Evolutionary conservation across 2,888 invertebrate species (phyloP).

Genomic region (Machimus rusticus): DNA sequence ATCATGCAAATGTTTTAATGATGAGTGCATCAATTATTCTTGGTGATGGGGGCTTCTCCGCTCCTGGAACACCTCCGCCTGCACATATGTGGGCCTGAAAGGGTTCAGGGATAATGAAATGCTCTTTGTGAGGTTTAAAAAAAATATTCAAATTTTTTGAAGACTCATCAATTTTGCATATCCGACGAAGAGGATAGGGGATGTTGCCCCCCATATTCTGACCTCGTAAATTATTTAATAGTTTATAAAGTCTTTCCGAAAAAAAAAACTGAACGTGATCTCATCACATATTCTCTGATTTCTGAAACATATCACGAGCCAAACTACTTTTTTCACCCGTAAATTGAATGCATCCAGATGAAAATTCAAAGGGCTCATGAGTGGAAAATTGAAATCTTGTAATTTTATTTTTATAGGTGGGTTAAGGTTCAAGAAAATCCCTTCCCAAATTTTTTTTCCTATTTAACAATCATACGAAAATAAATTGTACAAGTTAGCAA

Average conservation of each 20-base stretch:
- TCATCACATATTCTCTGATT: background rate
- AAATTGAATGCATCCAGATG: background rate
- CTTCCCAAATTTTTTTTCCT: background rate
- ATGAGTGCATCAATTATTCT: background rate
- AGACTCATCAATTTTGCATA: background rate
- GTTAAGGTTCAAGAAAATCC: background rate
- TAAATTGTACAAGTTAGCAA: background rate
- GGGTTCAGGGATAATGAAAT: background rate
- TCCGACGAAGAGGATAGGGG: background rate
- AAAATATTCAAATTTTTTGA: background rate
- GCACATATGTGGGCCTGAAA: background rate
- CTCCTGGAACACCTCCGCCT: background rate
- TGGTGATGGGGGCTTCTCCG: background rate
- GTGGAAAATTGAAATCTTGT: background rate
- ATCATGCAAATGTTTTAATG: background rate
- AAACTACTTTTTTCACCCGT: background rate
- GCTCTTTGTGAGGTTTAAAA: background rate
- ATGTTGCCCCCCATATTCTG: background rate
- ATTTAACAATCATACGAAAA: background rate
- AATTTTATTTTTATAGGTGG: background rate
- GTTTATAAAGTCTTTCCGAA: background rate
- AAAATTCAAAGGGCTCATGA: background rate
- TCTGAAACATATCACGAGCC: background rate
- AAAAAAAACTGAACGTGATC: background rate
- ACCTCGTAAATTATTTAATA: background rate